Conservation (phyloP, 2,797 vertebrate species). For the Lithobates pipiens region DNA sequence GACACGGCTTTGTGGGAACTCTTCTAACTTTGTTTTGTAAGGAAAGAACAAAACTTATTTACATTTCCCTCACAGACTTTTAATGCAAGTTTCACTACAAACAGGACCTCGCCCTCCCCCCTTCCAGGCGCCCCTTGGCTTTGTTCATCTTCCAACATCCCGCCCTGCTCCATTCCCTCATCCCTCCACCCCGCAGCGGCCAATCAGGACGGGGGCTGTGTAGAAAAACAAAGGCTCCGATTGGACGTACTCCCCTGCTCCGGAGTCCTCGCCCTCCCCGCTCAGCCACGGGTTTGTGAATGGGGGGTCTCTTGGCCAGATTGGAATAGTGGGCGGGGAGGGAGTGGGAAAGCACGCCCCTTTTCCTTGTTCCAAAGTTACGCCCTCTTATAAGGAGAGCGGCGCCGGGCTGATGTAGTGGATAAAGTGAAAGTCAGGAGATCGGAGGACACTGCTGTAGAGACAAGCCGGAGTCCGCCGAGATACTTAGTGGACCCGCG, state of each 20-base stretch:
- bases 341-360: background rate
- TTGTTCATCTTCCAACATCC: conserved; percentile 59
- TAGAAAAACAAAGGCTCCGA: conserved; percentile 81
- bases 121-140: conserved; percentile 67
- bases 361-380: conserved; percentile 68
- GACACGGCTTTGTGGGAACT: background rate
- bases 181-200: conserved; percentile 64
- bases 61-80: conserved; percentile 56
- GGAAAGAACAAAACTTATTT: background rate
- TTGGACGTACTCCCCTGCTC: conserved; percentile 76
- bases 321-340: conserved; percentile 63
- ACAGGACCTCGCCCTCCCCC: conserved; percentile 47
- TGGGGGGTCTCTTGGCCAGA: conserved; percentile 73
- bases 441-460: no score
- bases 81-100: conserved; percentile 43
- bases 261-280: conserved; percentile 69
- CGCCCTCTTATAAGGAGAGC: conserved; percentile 45
- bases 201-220: conserved; percentile 75
- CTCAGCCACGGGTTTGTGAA: conserved; percentile 77
- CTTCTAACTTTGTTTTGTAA: background rate
- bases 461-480: background rate
- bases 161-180: conserved; percentile 35
- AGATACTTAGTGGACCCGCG: background rate
- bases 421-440: background rate
- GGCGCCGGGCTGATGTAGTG: background rate